Evolutionary conservation across 2,113 vertebrate genomes (phyloP).

Genomic region (Neotoma lepida): DNA sequence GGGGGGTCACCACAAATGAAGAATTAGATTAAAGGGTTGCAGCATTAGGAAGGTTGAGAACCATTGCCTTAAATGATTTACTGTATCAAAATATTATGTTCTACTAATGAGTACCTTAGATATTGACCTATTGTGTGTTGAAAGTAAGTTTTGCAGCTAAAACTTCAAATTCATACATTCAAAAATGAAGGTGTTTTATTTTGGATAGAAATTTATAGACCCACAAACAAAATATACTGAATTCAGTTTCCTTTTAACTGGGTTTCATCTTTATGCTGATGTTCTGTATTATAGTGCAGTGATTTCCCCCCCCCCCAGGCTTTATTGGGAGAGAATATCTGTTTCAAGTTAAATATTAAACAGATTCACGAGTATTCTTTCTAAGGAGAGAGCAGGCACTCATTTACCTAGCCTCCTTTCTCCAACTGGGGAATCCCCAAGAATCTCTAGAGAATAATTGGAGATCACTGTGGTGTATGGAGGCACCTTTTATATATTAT

Average conservation of each 20-base stretch:
- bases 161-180: neutral
- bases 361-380: neutral
- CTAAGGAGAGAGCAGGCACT: neutral
- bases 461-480: neutral
- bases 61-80: neutral
- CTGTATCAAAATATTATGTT: neutral
- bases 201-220: neutral
- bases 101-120: neutral
- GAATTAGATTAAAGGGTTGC: neutral
- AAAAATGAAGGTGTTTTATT: constrained; percentile 16
- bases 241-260: neutral
- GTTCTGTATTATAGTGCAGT: neutral
- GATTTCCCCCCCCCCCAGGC: neutral
- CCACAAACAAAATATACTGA: neutral
- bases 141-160: constrained; percentile 21
- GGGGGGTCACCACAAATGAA: neutral
- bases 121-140: neutral
- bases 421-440: neutral
- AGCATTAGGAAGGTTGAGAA: neutral
- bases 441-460: neutral
- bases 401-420: neutral
- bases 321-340: neutral
- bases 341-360: neutral
- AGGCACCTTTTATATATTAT: too few relatives aligned
- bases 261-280: neutral